Conservation (phyloP, 2,888 invertebrate genomes). For the Tetheella fluctuosa region DNA sequence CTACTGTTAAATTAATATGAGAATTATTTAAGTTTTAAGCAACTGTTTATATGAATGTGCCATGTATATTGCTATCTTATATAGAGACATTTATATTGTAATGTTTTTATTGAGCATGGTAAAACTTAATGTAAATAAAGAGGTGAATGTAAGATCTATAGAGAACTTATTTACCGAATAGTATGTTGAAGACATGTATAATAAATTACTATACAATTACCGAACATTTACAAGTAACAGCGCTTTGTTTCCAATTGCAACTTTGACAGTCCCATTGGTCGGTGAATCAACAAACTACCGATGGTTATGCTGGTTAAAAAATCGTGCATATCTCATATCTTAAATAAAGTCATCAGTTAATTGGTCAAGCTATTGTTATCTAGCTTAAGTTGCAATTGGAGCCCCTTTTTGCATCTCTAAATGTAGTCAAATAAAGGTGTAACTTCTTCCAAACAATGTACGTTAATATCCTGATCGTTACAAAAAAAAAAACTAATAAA, state of each 20-base stretch:
- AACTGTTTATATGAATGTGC: slow-evolving; percentile 62
- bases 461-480: slow-evolving; percentile 72
- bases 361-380: not conserved
- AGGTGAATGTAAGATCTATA: slow-evolving; percentile 35
- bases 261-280: slow-evolving; percentile 30
- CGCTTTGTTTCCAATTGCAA: slow-evolving; percentile 52
- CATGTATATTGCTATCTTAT: slow-evolving; percentile 71
- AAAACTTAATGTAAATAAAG: slow-evolving; percentile 15
- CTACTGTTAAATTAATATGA: slow-evolving; percentile 42
- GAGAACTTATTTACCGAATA: slow-evolving; percentile 38
- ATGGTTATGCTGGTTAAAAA: too few relatives aligned
- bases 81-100: slow-evolving; percentile 54
- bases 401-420: slow-evolving; percentile 51
- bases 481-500: slow-evolving; percentile 69
- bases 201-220: slow-evolving; percentile 46
- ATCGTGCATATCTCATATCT: too few relatives aligned
- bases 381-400: slow-evolving; percentile 53
- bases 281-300: not conserved
- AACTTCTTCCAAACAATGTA: slow-evolving; percentile 68
- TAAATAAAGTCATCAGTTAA: too few relatives aligned
- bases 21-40: slow-evolving; percentile 41
- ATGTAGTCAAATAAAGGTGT: slow-evolving; percentile 55
- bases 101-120: slow-evolving; percentile 52
- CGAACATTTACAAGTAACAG: slow-evolving; percentile 45
- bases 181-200: slow-evolving; percentile 48